These are phyloP conservation scores for Sminthurinus aureus DNA, from an alignment of 2,888 invertebrate species.

Conservation along the genomic window DNA sequence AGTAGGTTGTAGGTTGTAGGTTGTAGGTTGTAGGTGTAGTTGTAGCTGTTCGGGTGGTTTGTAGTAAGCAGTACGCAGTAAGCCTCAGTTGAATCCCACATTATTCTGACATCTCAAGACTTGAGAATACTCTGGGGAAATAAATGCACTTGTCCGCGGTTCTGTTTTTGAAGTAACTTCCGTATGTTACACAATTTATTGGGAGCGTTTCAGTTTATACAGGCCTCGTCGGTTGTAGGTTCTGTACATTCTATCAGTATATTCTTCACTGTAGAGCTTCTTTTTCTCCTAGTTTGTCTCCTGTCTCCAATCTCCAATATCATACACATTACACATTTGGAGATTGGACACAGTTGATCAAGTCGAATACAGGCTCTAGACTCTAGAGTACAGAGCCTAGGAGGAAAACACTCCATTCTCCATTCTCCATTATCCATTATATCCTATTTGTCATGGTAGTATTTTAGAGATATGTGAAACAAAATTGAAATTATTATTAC, in stretches of 20 bases:
- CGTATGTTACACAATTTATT: conserved; percentile 41
- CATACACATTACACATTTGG: background rate
- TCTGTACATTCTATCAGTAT: too few relatives aligned
- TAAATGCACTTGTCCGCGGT: conserved; percentile 40
- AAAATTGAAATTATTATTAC: too few relatives aligned
- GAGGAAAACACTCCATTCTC: too few relatives aligned
- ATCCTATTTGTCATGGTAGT: too few relatives aligned
- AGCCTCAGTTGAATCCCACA: conserved; percentile 29
- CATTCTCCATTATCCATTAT: too few relatives aligned
- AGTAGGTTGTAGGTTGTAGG: background rate
- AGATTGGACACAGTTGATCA: too few relatives aligned
- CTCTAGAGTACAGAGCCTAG: too few relatives aligned
- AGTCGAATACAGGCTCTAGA: too few relatives aligned
- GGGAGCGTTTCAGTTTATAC: background rate
- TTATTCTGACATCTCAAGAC: conserved; percentile 38
- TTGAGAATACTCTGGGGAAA: conserved; percentile 25
- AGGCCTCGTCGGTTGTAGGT: too few relatives aligned
- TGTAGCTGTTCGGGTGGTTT: background rate
- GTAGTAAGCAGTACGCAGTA: background rate
- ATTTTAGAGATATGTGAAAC: too few relatives aligned
- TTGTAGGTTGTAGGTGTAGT: background rate
- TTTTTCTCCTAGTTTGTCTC: background rate
- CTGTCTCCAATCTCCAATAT: background rate
- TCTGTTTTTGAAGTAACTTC: conserved; percentile 39
- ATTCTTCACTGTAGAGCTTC: too few relatives aligned